These are phyloP conservation scores for Heterohyrax brucei DNA, from an alignment of 2,797 vertebrate genomes.

Conservation along the genomic window DNA sequence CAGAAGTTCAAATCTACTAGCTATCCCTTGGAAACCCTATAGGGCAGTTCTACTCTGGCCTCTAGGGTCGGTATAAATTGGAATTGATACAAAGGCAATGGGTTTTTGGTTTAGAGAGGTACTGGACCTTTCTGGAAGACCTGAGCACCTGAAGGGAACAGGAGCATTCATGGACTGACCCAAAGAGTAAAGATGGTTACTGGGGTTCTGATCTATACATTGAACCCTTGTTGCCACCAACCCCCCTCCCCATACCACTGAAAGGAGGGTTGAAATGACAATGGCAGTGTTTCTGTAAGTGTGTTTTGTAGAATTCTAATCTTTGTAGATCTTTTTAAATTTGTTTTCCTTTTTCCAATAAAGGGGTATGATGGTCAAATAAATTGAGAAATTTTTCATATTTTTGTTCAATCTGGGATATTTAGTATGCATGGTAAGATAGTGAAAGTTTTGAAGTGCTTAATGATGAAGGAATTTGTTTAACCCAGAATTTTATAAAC, in stretches of 20 bases:
- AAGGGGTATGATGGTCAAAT: neutral
- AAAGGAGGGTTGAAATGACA: slow-evolving; percentile 36
- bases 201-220: neutral
- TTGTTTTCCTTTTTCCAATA: neutral
- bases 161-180: neutral
- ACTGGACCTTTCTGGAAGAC: neutral
- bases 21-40: too few species aligned
- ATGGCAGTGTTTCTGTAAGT: slow-evolving; percentile 34
- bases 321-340: neutral
- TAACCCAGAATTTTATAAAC: slow-evolving; percentile 17
- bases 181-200: neutral
- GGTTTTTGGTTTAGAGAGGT: neutral
- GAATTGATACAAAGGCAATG: too few species aligned
- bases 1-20: too few species aligned
- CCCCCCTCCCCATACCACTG: neutral
- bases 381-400: slow-evolving; percentile 2
- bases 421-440: neutral
- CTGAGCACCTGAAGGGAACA: neutral
- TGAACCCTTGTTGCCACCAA: neutral
- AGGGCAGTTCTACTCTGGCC: too few species aligned
- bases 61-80: too few species aligned
- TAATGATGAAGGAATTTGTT: neutral
- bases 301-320: slow-evolving; percentile 17
- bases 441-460: slow-evolving; percentile 12
- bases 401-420: neutral